A percentile compares a stretch with the other conserved stretches of the same genome.
Evolutionary conservation across 1,140 invertebrate genomes (phyloP).

Genomic region (Aporrectodea caliginosa): DNA sequence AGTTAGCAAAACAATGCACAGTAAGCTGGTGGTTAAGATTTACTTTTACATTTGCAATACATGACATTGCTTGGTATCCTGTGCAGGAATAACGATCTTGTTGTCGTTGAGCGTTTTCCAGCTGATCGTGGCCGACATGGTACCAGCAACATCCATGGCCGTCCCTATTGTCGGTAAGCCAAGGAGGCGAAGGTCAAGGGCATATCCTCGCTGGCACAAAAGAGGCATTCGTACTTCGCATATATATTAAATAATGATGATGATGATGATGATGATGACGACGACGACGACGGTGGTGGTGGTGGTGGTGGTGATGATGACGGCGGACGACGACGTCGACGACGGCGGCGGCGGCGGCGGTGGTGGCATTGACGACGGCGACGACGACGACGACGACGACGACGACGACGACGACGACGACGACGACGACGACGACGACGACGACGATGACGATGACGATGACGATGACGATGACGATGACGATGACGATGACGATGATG

Average conservation of each 20-base stretch:
- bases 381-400: neutral
- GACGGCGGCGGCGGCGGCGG: neutral
- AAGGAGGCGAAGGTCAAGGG: too few species aligned
- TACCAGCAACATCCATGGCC: conserved; percentile 89
- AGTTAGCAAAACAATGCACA: too few species aligned
- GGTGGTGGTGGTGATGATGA: too few species aligned
- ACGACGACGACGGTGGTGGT: too few species aligned
- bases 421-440: neutral
- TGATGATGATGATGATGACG: too few species aligned
- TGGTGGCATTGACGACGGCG: neutral
- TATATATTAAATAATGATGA: too few species aligned
- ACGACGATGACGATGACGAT: conserved; percentile 13
- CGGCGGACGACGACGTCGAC: neutral
- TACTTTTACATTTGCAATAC: too few species aligned
- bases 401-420: neutral
- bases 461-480: conserved; percentile 9
- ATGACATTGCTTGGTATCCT: too few species aligned
- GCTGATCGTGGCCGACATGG: conserved; percentile 80
- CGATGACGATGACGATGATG: conserved; percentile 16
- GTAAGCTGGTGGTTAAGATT: too few species aligned
- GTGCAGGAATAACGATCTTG: conserved; percentile 73
- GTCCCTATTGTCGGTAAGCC: conserved; percentile 54
- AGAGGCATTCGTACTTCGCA: neutral
- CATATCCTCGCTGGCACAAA: neutral
- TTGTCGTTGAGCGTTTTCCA: conserved; percentile 56